phyloP scores from a whole-genome alignment of 2,797 vertebrate genomes.

The Bryconaethiops microstoma region DNA sequence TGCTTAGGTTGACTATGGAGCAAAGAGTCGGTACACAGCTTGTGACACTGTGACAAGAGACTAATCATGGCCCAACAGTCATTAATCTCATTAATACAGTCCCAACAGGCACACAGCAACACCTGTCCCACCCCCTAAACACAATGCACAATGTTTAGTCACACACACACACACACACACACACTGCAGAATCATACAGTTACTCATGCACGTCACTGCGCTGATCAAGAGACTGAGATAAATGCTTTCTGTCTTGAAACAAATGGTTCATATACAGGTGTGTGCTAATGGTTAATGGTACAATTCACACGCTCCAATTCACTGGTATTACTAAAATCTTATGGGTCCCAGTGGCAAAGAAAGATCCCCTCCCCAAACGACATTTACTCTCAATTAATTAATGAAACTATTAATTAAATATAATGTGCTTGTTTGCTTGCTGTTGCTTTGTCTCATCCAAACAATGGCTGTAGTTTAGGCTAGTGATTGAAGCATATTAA shows the following conservation, averaged over 20 bases:
- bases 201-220: background rate
- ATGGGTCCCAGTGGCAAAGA: too few species aligned
- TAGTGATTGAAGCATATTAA: background rate
- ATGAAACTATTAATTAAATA: too few species aligned
- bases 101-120: slow-evolving; percentile 43
- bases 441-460: too few species aligned
- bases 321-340: too few species aligned
- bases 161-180: background rate
- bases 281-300: too few species aligned
- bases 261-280: background rate
- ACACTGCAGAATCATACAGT: background rate
- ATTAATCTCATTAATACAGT: slow-evolving; percentile 54
- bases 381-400: too few species aligned
- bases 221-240: background rate
- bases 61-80: slow-evolving; percentile 49
- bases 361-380: too few species aligned
- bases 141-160: slow-evolving; percentile 4
- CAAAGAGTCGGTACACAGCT: slow-evolving; percentile 36
- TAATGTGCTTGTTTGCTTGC: background rate
- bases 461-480: background rate
- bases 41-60: slow-evolving; percentile 42
- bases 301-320: too few species aligned
- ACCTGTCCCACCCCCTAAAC: slow-evolving; percentile 51
- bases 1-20: slow-evolving; percentile 12
- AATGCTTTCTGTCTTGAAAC: background rate